Evolutionary conservation across 92 coral and sea anemone species (phyloP).

Genomic region (Micromussa lordhowensis): DNA sequence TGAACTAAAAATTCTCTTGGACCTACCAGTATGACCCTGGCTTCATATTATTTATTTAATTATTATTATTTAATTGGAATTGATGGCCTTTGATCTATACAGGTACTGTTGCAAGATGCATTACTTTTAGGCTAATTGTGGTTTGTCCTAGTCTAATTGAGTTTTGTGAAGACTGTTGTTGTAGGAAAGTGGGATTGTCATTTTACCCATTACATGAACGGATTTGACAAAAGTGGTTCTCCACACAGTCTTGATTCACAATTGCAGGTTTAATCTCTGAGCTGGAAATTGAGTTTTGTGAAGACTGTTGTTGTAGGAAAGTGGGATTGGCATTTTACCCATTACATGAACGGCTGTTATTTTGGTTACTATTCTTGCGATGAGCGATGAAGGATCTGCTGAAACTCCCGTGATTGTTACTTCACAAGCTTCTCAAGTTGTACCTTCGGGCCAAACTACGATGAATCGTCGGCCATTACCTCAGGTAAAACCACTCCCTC

Average conservation of each 20-base stretch:
- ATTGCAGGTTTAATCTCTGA: no score
- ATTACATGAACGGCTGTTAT: conserved; percentile 38
- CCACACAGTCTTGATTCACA: no score
- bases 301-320: conserved; percentile 12
- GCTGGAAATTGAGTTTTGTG: conserved; percentile 33
- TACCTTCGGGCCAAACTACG: neutral
- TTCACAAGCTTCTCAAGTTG: no score
- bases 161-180: conserved; percentile 29
- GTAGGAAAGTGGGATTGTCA: conserved; percentile 49
- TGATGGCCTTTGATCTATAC: neutral
- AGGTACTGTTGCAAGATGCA: conserved; percentile 15
- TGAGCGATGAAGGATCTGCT: neutral
- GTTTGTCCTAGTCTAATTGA: conserved; percentile 31
- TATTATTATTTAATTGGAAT: no score
- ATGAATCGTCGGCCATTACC: conserved; percentile 4
- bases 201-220: conserved; percentile 66
- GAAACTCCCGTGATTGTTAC: neutral
- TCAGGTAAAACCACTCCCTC: conserved; percentile 10
- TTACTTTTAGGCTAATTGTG: conserved; percentile 32
- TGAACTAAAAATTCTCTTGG: no score
- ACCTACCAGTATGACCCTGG: neutral
- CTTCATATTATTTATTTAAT: no score
- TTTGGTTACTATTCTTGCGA: neutral
- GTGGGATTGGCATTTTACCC: conserved; percentile 70
- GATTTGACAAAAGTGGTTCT: no score